phyloP scores from a whole-genome alignment of 2,113 vertebrate genomes.

The Oreotrochilus melanogaster region DNA sequence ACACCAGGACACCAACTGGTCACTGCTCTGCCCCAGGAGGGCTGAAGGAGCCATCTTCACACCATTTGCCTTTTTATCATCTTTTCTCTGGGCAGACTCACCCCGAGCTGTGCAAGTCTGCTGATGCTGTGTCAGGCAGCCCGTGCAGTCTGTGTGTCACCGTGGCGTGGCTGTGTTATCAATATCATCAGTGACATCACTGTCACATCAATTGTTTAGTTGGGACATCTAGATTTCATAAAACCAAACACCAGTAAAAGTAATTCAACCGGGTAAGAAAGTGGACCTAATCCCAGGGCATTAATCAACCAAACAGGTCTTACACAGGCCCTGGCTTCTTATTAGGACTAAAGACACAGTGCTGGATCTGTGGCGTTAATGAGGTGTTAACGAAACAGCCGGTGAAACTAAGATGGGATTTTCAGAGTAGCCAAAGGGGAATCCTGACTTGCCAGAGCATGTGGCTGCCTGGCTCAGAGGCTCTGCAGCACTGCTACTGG shows the following conservation, averaged over 20 bases:
- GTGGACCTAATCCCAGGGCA: not conserved
- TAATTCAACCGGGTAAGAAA: not conserved
- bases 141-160: not conserved
- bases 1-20: too few relatives aligned
- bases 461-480: fast-evolving
- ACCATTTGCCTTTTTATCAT: too few relatives aligned
- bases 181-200: fast-evolving
- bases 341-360: not conserved
- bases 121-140: not conserved
- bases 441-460: not conserved
- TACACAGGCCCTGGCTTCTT: not conserved
- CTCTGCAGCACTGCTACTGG: not conserved
- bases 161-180: not conserved
- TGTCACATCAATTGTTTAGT: too few relatives aligned
- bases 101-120: not conserved
- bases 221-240: not conserved
- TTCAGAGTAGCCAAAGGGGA: not conserved
- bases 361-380: not conserved
- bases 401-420: not conserved
- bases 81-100: not conserved
- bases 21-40: not conserved
- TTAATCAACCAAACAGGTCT: not conserved
- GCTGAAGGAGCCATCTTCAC: not conserved
- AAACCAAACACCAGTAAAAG: not conserved
- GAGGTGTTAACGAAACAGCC: not conserved